Evolutionary conservation across 2,888 invertebrate genomes (phyloP).

Genomic region (Pinctada fucata): DNA sequence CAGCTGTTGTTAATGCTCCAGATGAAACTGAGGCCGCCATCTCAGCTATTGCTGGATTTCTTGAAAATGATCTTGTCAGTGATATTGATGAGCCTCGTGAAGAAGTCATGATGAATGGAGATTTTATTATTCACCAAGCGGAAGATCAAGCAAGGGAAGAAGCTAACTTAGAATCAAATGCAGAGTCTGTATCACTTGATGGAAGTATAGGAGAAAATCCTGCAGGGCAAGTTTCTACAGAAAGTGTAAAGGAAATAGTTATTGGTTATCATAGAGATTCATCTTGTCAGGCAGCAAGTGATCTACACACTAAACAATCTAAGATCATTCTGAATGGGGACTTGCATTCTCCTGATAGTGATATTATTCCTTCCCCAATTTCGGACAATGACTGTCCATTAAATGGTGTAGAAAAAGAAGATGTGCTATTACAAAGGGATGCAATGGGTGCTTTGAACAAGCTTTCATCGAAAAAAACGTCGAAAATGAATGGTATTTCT

Average conservation of each 20-base stretch:
- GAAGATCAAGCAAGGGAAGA: background rate
- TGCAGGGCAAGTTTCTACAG: background rate
- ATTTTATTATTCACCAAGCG: background rate
- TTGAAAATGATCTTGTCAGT: slow-evolving; percentile 46
- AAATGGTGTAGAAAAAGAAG: slow-evolving; percentile 20
- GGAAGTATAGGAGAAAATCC: background rate
- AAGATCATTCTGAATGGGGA: slow-evolving; percentile 24
- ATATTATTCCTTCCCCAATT: slow-evolving; percentile 31
- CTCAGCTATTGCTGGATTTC: slow-evolving; percentile 45
- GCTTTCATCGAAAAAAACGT: slow-evolving; percentile 43
- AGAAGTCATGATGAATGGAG: slow-evolving; percentile 39
- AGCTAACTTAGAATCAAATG: background rate
- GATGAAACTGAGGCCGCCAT: slow-evolving; percentile 22
- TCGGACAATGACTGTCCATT: slow-evolving; percentile 15
- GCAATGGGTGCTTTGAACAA: slow-evolving; percentile 18
- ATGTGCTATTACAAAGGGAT: slow-evolving; percentile 15
- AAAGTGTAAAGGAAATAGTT: background rate
- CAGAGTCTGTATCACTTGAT: background rate
- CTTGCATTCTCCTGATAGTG: slow-evolving; percentile 21
- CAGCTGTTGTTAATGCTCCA: slow-evolving; percentile 19
- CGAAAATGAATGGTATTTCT: slow-evolving; percentile 62
- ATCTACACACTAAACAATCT: background rate
- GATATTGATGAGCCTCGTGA: slow-evolving; percentile 45
- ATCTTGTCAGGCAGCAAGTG: too few species aligned
- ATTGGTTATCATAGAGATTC: too few species aligned